phyloP scores from a whole-genome alignment of 2,888 invertebrate genomes.

The Andrena trimmerana region DNA sequence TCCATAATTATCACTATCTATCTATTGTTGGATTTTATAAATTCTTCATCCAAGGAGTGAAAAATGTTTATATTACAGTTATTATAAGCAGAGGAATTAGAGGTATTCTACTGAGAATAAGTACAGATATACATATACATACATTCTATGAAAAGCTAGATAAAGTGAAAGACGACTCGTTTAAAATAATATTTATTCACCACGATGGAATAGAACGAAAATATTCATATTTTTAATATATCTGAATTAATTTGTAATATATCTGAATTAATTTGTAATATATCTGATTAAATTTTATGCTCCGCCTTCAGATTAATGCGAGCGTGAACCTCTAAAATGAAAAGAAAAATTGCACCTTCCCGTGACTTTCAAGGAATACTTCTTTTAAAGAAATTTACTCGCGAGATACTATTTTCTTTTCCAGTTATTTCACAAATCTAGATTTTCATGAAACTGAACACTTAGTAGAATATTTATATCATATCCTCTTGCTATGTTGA shows the following conservation, averaged over 20 bases:
- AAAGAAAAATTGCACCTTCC: conserved; percentile 19
- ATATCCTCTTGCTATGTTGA: conserved; percentile 78
- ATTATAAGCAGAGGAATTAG: conserved; percentile 76
- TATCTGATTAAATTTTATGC: conserved; percentile 7
- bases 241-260: neutral
- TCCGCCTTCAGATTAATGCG: neutral
- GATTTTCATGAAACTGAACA: conserved; percentile 73
- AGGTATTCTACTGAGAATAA: conserved; percentile 75
- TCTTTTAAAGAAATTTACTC: neutral
- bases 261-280: neutral
- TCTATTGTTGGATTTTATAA: conserved; percentile 79
- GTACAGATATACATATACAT: conserved; percentile 48
- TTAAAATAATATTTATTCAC: neutral
- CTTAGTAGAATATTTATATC: conserved; percentile 77
- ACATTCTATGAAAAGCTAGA: conserved; percentile 60
- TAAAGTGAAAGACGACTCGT: conserved; percentile 39
- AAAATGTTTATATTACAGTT: conserved; percentile 79
- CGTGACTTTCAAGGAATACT: conserved; percentile 9
- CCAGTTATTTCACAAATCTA: conserved; percentile 61
- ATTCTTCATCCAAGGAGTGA: conserved; percentile 76
- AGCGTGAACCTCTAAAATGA: neutral
- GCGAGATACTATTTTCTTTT: conserved; percentile 2
- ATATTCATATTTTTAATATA: conserved; percentile 16
- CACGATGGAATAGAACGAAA: neutral
- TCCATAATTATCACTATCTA: conserved; percentile 74